phyloP scores from a whole-genome alignment of 1,140 invertebrate species.

The Ladona fulva region DNA sequence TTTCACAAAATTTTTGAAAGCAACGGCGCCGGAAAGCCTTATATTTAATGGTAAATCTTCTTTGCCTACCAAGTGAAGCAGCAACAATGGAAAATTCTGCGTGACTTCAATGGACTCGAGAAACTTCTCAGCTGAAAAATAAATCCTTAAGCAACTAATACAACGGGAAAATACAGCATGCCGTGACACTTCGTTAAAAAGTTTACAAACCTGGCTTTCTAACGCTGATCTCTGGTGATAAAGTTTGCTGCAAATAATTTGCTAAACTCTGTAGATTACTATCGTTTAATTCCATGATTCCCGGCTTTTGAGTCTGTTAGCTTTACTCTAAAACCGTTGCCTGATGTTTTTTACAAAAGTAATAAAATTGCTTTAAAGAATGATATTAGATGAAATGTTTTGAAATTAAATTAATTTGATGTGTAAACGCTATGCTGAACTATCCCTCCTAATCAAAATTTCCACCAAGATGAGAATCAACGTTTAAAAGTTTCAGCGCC shows the following conservation, averaged over 20 bases:
- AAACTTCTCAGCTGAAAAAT: conserved; percentile 78
- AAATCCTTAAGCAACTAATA: conserved; percentile 23
- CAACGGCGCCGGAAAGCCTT: conserved; percentile 77
- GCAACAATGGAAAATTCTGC: conserved; percentile 79
- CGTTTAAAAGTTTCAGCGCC: background rate
- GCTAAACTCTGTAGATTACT: conserved; percentile 69
- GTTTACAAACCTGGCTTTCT: conserved; percentile 66
- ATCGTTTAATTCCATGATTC: conserved; percentile 71
- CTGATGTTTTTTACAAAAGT: no score
- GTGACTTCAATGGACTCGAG: conserved; percentile 82
- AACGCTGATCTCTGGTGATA: conserved; percentile 72
- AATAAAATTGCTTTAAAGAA: no score
- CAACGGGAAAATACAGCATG: conserved; percentile 13
- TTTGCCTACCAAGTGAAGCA: conserved; percentile 78
- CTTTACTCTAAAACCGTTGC: no score
- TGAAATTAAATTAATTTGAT: background rate
- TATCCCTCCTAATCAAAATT: background rate
- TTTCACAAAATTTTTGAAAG: conserved; percentile 96
- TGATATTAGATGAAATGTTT: no score
- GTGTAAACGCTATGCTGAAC: background rate
- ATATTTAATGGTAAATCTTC: conserved; percentile 66
- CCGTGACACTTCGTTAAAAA: conserved; percentile 22
- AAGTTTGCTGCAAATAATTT: conserved; percentile 76
- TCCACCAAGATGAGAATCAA: background rate
- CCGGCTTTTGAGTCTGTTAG: background rate